A percentile compares a stretch with the other conserved stretches of the same genome.
Conservation (phyloP, 1,140 invertebrate genomes). For the Drosophila takahashii region DNA sequence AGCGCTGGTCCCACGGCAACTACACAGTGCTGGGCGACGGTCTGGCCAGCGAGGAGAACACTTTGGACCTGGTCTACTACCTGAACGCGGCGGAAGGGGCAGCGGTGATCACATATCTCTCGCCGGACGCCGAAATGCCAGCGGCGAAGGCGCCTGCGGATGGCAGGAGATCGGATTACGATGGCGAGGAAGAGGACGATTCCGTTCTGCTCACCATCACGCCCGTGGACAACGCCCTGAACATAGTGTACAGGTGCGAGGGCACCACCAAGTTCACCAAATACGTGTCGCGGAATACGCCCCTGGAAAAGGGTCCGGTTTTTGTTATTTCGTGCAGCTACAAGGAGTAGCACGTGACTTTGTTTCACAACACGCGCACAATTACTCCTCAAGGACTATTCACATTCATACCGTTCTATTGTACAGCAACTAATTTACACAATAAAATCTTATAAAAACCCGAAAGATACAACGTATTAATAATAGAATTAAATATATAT, state of each 20-base stretch:
- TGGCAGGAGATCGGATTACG: conserved; percentile 1
- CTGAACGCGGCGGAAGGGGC: conserved; percentile 85
- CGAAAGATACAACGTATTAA: neutral
- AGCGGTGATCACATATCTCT: conserved; percentile 86
- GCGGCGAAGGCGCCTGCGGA: conserved; percentile 18
- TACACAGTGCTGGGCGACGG: conserved; percentile 86
- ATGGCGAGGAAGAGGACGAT: conserved; percentile 56
- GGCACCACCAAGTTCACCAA: conserved; percentile 88
- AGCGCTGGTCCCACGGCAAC: conserved; percentile 88
- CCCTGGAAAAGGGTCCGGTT: conserved; percentile 74
- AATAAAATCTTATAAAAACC: conserved; percentile 63
- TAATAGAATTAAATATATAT: neutral
- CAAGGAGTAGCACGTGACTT: conserved; percentile 62
- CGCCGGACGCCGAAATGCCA: conserved; percentile 79
- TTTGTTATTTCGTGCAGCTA: conserved; percentile 83
- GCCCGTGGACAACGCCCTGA: conserved; percentile 88
- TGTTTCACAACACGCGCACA: conserved; percentile 38
- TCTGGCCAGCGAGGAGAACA: conserved; percentile 84
- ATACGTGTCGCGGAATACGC: conserved; percentile 85
- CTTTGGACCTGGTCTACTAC: conserved; percentile 87
- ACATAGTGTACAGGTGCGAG: conserved; percentile 88
- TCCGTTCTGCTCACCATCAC: conserved; percentile 85
- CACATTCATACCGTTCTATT: conserved; percentile 51
- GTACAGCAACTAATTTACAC: conserved; percentile 58
- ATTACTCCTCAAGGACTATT: conserved; percentile 39